phyloP scores from a whole-genome alignment of 1,140 invertebrate genomes.

The Daktulosphaira vitifoliae region DNA sequence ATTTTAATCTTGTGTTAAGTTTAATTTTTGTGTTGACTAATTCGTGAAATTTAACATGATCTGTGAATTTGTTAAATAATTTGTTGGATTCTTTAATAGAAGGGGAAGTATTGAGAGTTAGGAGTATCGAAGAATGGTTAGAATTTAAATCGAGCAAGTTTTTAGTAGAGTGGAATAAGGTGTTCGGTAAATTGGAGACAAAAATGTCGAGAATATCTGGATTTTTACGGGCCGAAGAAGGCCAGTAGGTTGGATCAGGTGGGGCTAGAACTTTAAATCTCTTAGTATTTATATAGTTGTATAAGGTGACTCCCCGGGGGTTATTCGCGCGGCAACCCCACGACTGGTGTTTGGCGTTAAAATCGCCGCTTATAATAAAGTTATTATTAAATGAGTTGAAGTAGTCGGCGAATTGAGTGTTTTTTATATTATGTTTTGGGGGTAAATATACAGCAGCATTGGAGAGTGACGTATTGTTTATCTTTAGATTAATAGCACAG shows the following conservation, averaged over 20 bases:
- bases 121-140: not conserved
- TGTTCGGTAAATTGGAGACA: not conserved
- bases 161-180: not conserved
- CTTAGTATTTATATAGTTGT: constrained; percentile 36
- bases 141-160: not conserved
- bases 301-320: constrained; percentile 38
- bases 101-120: constrained; percentile 1
- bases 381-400: constrained; percentile 39
- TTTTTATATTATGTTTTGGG: constrained; percentile 38
- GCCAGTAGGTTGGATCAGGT: not conserved
- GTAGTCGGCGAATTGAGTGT: constrained; percentile 39
- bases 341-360: constrained; percentile 7
- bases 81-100: not conserved
- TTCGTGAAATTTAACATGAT: not conserved
- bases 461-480: not conserved
- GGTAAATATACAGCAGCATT: constrained; percentile 19
- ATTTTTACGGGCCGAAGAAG: not conserved
- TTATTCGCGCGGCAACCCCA: constrained; percentile 40
- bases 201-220: constrained; percentile 7
- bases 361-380: constrained; percentile 39
- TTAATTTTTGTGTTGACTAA: not conserved
- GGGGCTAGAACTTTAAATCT: constrained; percentile 31
- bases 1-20: not conserved
- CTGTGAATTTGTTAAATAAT: not conserved
- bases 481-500: constrained; percentile 9